These are phyloP conservation scores for Oeneis ivallda DNA, from an alignment of 2,888 invertebrate genomes.

Conservation along the genomic window DNA sequence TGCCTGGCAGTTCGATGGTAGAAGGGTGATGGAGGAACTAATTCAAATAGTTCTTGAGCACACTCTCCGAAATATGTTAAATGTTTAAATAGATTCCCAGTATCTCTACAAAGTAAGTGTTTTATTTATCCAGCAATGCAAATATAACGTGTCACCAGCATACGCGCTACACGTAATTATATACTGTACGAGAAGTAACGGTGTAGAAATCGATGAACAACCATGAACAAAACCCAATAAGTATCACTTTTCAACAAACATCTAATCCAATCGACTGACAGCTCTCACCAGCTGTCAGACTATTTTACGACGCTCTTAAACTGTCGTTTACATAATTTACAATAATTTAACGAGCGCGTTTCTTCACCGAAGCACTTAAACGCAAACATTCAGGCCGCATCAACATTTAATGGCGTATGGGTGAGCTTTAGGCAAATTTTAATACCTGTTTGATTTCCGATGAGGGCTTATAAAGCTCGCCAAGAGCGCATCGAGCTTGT, in stretches of 20 bases:
- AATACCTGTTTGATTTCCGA: slow-evolving; percentile 20
- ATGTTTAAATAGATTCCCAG: too few species aligned
- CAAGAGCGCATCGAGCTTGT: not conserved
- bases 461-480: not conserved
- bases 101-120: too few species aligned
- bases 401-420: slow-evolving; percentile 14
- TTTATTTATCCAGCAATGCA: too few species aligned
- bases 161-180: too few species aligned
- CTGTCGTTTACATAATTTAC: slow-evolving; percentile 21
- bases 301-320: slow-evolving; percentile 16
- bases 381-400: slow-evolving; percentile 10
- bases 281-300: not conserved
- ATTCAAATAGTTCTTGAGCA: too few species aligned
- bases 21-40: too few species aligned
- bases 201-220: not conserved
- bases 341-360: slow-evolving; percentile 5
- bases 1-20: too few species aligned
- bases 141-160: too few species aligned
- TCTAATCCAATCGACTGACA: slow-evolving; percentile 8
- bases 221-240: not conserved
- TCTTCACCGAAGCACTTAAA: slow-evolving; percentile 17
- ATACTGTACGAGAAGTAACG: not conserved
- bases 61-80: too few species aligned
- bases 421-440: slow-evolving; percentile 17
- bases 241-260: not conserved